Conservation (phyloP, 1,140 invertebrate species). For the Cherax destructor region DNA sequence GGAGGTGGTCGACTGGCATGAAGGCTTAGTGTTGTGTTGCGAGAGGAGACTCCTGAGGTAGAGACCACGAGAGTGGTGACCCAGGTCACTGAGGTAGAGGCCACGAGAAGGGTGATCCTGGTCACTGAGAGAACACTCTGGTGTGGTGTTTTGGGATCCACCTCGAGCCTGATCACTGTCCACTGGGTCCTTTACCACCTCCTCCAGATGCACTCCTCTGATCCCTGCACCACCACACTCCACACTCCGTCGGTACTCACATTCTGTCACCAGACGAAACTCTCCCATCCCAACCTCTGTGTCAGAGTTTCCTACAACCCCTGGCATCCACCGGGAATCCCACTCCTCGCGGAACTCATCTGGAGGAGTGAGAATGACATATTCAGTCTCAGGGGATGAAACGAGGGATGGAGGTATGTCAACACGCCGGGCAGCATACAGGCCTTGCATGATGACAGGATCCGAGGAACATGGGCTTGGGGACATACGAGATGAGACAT, state of each 20-base stretch:
- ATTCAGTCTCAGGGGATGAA: not conserved
- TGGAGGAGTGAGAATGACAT: conserved; percentile 40
- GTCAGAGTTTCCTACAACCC: not conserved
- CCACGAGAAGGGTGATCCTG: conserved; percentile 13
- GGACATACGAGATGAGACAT: not conserved
- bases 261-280: conserved; percentile 45
- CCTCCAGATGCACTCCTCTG: not conserved
- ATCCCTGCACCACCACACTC: not conserved
- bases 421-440: not conserved
- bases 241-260: conserved; percentile 34
- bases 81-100: conserved; percentile 19
- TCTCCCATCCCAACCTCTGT: not conserved
- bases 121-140: conserved; percentile 32
- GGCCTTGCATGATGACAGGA: not conserved
- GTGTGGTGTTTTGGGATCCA: not conserved
- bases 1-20: not conserved
- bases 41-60: conserved; percentile 44
- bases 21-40: not conserved
- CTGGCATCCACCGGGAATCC: not conserved
- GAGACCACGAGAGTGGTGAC: conserved; percentile 33
- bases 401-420: not conserved
- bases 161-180: not conserved
- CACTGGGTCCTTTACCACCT: not conserved
- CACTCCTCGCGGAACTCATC: conserved; percentile 23
- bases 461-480: not conserved